Percentiles rank a stretch among this genome's conserved stretches.
Conservation (phyloP, 2,888 invertebrate genomes). For the Colletes collaris region DNA sequence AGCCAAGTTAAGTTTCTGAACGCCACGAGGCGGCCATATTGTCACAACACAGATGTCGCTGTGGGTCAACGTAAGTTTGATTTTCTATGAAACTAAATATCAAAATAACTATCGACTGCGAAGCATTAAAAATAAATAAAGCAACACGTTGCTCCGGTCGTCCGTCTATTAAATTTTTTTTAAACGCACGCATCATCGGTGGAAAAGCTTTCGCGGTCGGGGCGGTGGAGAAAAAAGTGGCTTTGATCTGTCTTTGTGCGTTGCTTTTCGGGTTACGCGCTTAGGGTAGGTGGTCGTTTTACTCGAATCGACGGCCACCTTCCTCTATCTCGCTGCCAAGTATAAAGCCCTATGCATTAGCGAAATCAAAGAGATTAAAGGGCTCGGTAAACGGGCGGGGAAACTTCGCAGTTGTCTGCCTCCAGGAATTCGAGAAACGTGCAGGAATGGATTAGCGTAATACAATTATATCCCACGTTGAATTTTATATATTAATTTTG, state of each 20-base stretch:
- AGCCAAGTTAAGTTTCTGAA: too few relatives aligned
- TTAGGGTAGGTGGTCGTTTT: constrained; percentile 3
- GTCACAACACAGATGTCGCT: too few relatives aligned
- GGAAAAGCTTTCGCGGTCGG: constrained; percentile 23
- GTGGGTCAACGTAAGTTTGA: too few relatives aligned
- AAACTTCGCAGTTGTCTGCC: constrained; percentile 17
- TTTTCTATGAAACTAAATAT: too few relatives aligned
- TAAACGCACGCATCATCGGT: neutral
- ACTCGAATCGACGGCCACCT: neutral
- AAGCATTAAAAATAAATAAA: too few relatives aligned
- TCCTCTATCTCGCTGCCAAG: neutral
- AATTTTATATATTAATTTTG: too few relatives aligned
- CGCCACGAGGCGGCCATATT: too few relatives aligned
- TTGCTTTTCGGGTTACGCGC: constrained; percentile 22
- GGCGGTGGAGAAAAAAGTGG: constrained; percentile 53
- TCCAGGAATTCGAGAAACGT: neutral
- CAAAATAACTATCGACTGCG: too few relatives aligned
- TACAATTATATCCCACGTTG: too few relatives aligned
- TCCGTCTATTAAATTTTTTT: too few relatives aligned
- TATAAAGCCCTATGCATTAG: constrained; percentile 48
- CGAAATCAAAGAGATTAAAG: constrained; percentile 54
- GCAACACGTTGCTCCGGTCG: too few relatives aligned
- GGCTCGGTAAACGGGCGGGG: constrained; percentile 9
- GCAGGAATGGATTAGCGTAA: constrained; percentile 38
- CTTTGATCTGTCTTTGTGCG: constrained; percentile 68